Conservation (phyloP, 2,888 invertebrate species). For the Eupithecia tripunctaria region DNA sequence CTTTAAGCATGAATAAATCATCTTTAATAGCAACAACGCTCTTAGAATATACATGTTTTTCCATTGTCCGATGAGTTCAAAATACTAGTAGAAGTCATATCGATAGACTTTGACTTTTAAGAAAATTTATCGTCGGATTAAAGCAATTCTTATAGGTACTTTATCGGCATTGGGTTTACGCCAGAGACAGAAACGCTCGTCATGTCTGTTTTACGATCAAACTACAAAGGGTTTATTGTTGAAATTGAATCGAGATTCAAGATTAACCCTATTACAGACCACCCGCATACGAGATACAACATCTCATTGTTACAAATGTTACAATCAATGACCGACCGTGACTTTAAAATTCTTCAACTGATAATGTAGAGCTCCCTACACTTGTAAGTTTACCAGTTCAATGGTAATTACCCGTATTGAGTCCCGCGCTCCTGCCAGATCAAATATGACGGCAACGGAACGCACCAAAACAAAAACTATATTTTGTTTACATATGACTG, state of each 20-base stretch:
- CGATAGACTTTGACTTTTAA: constrained; percentile 24
- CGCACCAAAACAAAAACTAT: constrained; percentile 43
- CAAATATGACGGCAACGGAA: constrained; percentile 48
- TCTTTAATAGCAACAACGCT: neutral
- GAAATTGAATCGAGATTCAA: constrained; percentile 66
- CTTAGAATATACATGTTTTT: constrained; percentile 14
- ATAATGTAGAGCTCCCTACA: constrained; percentile 12
- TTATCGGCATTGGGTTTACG: constrained; percentile 29
- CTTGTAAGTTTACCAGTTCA: constrained; percentile 39
- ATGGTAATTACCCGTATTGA: constrained; percentile 52
- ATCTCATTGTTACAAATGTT: constrained; percentile 53
- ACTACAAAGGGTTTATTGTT: constrained; percentile 55
- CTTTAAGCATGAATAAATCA: neutral
- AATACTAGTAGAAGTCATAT: constrained; percentile 20
- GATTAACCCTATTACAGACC: constrained; percentile 68
- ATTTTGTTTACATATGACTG: constrained; percentile 44
- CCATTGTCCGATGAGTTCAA: neutral
- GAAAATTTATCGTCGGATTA: constrained; percentile 33
- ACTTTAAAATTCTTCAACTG: constrained; percentile 39
- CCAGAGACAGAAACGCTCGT: constrained; percentile 36
- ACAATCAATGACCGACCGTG: constrained; percentile 47
- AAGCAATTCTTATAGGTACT: constrained; percentile 26
- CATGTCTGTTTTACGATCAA: constrained; percentile 43
- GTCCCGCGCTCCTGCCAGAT: constrained; percentile 41
- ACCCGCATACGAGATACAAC: constrained; percentile 65